Base-by-base conservation (phyloP, 2,888 invertebrate species). In the Chrysodeixis includens region DNA sequence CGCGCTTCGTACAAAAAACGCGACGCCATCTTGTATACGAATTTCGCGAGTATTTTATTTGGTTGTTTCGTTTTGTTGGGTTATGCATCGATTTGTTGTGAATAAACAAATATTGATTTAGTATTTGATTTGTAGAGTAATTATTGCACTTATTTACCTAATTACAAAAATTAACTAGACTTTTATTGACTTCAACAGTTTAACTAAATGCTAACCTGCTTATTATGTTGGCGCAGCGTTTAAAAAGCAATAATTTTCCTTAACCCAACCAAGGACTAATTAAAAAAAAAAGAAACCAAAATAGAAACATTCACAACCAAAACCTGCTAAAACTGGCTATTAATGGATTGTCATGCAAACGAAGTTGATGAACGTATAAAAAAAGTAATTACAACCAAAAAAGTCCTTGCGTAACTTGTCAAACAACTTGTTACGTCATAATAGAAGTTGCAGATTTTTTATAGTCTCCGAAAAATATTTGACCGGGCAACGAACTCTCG, bases 371-470 rank as follows among this genome's bases (percentile, higher is more conserved):
- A 75, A 72, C 67, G 62, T 62, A 53, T 62, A 69, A 80, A 78
- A 80, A 78, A 77, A 81, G n/a, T 73, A 66, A 79, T 74, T 74
- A 71, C 69, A 59, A 49, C 59, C 73, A 85, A 84, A 85, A 86
- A 84, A 84, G 79, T 82, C 79, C 80, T 82, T 81, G 81, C 63
- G 72, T 83, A 87, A 88, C 86, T 82, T 65, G 84, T 74, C 81
- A 75, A 85, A 78, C 89, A 68, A 88, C 86, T 78, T 83, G 85
- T 90, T 88, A 89, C 88, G 86, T 89, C 91, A 90, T 92, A 91
- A 92, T 92, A 90, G 91, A 86, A 88, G 83, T 74, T 91, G 92
- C 89, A 88, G 85, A 88, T 90, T 90, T 92, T 91, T 89, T 87
- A 84, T 88, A 86, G 83, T 84, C 83, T 81, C 87, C 76, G 78